phyloP scores from a whole-genome alignment of 2,113 vertebrate genomes.

The Platysteira castanea region DNA sequence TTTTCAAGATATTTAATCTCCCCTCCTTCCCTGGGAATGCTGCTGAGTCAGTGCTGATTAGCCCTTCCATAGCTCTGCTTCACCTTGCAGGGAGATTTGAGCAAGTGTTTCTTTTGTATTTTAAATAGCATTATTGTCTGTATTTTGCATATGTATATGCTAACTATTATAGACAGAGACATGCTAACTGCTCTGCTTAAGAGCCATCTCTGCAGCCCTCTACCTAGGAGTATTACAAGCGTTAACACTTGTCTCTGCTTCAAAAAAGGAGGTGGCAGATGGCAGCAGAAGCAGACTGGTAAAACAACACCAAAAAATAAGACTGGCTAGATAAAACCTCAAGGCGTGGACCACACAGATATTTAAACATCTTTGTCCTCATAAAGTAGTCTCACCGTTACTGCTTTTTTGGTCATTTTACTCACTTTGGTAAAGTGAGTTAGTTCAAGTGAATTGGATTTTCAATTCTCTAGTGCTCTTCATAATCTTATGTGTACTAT shows the following conservation, averaged over 20 bases:
- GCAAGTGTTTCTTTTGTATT: background rate
- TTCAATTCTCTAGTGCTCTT: background rate
- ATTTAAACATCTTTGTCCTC: background rate
- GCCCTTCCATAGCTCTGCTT: background rate
- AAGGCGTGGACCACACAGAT: background rate
- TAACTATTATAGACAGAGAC: background rate
- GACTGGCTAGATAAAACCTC: background rate
- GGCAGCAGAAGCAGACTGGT: background rate
- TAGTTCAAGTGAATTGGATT: background rate
- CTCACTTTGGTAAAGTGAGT: background rate
- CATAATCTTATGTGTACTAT: background rate
- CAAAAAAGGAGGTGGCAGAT: background rate
- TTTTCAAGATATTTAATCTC: conserved; percentile 44
- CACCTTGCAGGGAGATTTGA: background rate
- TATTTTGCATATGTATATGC: background rate
- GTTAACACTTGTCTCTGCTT: background rate
- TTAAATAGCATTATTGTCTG: background rate
- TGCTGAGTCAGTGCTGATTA: conserved; percentile 17
- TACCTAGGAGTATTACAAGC: background rate
- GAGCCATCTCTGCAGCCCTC: background rate
- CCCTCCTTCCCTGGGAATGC: background rate
- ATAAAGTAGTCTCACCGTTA: background rate
- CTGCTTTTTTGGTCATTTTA: background rate
- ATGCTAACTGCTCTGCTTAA: background rate
- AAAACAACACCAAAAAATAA: background rate